Evolutionary conservation across 2,888 invertebrate genomes (phyloP).

Genomic region (Caenorhabditis angaria): DNA sequence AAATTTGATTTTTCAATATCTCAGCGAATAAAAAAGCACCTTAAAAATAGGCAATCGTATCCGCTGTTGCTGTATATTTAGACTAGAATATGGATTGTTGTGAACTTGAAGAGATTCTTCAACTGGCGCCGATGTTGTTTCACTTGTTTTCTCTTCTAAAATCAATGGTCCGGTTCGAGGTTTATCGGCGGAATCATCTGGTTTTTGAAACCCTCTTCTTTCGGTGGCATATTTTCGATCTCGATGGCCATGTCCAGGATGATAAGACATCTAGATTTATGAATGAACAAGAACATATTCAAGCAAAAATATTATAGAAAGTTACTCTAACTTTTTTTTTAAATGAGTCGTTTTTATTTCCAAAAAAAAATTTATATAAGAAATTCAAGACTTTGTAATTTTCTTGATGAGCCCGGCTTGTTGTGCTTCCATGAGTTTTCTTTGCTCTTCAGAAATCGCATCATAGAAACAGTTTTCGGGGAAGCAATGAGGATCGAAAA

Average conservation of each 20-base stretch:
- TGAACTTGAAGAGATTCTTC: constrained; percentile 48
- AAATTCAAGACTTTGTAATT: not conserved
- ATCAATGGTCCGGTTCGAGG: constrained; percentile 56
- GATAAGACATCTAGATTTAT: constrained; percentile 28
- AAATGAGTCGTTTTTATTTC: not conserved
- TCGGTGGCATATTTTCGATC: constrained; percentile 9
- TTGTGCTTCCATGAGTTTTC: constrained; percentile 32
- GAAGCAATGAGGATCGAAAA: constrained; percentile 53
- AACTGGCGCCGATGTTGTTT: constrained; percentile 20
- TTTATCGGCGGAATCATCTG: constrained; percentile 43
- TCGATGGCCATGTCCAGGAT: constrained; percentile 44
- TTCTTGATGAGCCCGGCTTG: not conserved
- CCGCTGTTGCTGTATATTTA: constrained; percentile 85
- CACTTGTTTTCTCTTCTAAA: constrained; percentile 48
- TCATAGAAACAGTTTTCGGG: constrained; percentile 56
- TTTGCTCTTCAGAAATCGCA: constrained; percentile 43
- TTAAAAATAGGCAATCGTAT: constrained; percentile 87
- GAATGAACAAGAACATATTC: not conserved
- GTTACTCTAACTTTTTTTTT: too few species aligned
- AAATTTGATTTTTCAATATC: constrained; percentile 1
- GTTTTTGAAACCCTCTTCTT: constrained; percentile 30
- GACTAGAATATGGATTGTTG: constrained; percentile 83
- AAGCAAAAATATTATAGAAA: too few species aligned
- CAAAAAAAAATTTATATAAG: not conserved
- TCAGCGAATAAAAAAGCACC: constrained; percentile 41